These are phyloP conservation scores for Formica exsecta DNA, from an alignment of 1,140 invertebrate species.

Conservation along the genomic window DNA sequence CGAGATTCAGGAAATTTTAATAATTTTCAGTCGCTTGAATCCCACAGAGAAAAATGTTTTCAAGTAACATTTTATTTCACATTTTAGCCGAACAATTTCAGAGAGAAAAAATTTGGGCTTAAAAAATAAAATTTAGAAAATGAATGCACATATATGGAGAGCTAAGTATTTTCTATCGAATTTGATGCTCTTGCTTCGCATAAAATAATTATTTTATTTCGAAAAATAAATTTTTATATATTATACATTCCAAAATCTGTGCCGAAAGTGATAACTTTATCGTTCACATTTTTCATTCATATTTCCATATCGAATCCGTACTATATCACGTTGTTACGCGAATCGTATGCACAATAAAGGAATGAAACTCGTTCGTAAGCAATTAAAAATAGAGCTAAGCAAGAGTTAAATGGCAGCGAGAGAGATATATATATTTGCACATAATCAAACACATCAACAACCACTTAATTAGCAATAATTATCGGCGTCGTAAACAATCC, in stretches of 20 bases:
- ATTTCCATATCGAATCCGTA: not conserved
- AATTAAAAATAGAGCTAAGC: not conserved
- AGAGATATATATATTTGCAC: not conserved
- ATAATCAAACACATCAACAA: slow-evolving; percentile 25
- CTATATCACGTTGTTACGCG: not conserved
- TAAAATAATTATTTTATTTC: not conserved
- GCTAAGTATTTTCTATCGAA: not conserved
- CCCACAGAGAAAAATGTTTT: not conserved
- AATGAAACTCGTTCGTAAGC: slow-evolving; percentile 4
- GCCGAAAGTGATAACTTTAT: slow-evolving; percentile 3
- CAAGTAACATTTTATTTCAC: not conserved
- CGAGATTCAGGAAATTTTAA: not conserved
- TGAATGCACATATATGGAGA: not conserved
- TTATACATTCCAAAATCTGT: not conserved
- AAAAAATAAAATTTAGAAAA: no score
- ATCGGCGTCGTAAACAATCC: not conserved
- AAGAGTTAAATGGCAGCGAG: not conserved
- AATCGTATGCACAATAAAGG: not conserved
- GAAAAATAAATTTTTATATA: not conserved
- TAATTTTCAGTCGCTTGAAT: not conserved
- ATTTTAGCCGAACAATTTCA: not conserved
- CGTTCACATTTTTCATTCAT: not conserved
- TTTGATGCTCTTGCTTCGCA: not conserved
- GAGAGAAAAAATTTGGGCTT: no score
- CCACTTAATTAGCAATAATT: slow-evolving; percentile 29